Percentiles rank a stretch among this genome's conserved stretches.
Conservation (phyloP, 1,140 invertebrate species). For the Muscidifurax raptorellus region DNA sequence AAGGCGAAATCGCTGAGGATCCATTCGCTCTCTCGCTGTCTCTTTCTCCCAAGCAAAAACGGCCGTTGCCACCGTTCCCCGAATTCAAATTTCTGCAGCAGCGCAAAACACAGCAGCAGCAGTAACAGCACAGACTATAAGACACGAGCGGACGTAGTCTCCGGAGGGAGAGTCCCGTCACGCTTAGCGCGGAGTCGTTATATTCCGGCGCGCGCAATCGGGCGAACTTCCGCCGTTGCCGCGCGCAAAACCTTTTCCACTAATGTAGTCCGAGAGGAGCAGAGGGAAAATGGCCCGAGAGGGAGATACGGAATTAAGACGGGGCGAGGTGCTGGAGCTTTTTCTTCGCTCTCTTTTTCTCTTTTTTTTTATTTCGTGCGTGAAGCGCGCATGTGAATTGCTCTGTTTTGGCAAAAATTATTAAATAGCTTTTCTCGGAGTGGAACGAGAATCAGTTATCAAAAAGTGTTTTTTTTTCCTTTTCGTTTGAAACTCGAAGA, state of each 20-base stretch:
- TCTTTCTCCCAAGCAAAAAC: not conserved
- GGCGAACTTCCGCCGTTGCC: slow-evolving; percentile 21
- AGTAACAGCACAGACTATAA: not conserved
- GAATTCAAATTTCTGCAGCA: slow-evolving; percentile 18
- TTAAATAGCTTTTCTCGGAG: not conserved
- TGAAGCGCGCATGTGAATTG: not conserved
- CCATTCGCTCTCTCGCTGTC: not conserved
- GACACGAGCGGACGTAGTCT: not conserved
- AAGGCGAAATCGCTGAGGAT: not conserved
- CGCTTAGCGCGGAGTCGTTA: slow-evolving; percentile 13
- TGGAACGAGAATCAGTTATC: too few relatives aligned
- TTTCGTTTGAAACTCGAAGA: too few relatives aligned
- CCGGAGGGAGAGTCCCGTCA: not conserved
- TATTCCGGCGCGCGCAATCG: slow-evolving; percentile 7
- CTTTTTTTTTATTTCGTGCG: too few relatives aligned
- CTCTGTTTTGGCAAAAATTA: not conserved
- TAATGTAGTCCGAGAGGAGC: slow-evolving; percentile 21
- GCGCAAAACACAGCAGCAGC: not conserved
- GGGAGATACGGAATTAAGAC: slow-evolving; percentile 28
- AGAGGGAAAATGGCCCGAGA: not conserved
- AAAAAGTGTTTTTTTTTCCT: too few relatives aligned
- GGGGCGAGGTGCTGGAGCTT: not conserved
- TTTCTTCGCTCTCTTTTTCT: not conserved
- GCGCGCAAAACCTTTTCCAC: slow-evolving; percentile 19
- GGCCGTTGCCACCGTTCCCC: not conserved